Conservation (phyloP, 1,140 invertebrate genomes). For the Caerostris extrusa region DNA sequence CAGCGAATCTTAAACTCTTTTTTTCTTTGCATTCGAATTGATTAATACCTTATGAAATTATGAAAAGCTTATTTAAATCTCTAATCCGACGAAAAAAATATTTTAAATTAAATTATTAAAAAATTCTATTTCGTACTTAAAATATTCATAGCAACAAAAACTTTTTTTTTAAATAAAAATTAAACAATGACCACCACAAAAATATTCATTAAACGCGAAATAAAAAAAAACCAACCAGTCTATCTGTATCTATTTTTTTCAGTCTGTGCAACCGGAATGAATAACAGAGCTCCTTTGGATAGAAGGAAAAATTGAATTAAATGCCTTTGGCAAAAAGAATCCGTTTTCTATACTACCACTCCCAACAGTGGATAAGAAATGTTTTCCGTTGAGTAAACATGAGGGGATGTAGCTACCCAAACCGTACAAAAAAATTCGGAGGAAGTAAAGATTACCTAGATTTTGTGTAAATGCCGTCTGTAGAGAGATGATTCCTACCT, state of each 20-base stretch:
- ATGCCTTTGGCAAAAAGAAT: constrained; percentile 55
- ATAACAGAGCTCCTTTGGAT: constrained; percentile 5
- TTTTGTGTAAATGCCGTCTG: constrained; percentile 71
- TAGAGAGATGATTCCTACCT: constrained; percentile 23
- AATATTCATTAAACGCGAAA: not conserved
- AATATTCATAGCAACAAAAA: no score
- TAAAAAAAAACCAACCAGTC: not conserved
- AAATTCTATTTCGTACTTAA: no score
- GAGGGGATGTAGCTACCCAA: constrained; percentile 47
- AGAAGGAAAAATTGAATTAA: constrained; percentile 64
- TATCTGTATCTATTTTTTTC: not conserved
- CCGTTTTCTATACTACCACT: constrained; percentile 38
- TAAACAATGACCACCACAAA: not conserved
- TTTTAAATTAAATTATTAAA: no score
- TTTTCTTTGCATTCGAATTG: no score
- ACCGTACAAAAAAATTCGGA: constrained; percentile 30
- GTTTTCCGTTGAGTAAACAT: constrained; percentile 67
- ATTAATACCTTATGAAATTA: no score
- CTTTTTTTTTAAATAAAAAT: not conserved
- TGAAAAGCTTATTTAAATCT: no score
- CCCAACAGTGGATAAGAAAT: constrained; percentile 65
- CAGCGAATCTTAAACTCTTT: no score
- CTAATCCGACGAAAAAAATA: no score
- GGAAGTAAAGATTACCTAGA: constrained; percentile 68
- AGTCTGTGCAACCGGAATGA: not conserved